Base-by-base conservation (phyloP, 2,113 vertebrate genomes). In the Hyla sarda region DNA sequence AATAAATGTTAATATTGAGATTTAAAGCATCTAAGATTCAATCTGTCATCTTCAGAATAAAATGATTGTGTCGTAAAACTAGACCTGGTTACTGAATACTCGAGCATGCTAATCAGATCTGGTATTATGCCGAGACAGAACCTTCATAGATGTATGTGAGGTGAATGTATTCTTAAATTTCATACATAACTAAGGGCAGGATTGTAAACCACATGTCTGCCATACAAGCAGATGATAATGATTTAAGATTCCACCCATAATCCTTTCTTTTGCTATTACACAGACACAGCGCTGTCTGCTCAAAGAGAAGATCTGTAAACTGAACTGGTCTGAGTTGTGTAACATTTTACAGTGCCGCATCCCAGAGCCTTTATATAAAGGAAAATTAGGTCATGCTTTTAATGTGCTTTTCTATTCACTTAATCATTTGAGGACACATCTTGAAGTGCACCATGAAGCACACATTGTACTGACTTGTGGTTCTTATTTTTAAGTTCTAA, bases 301-400 rank as follows among this genome's bases (percentile, higher is more conserved):
- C 52, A 47, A 82, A 47, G 45, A 82, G 58, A 48, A 82, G 25
- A 69, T 21, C 80, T 82, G 62, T 71, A 82, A 82, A 71, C 80
- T 82, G 25, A 69, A 82, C 45, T 50, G 41, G 4, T 71, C 41
- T 71, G 80, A 82, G 50, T 67, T 50, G 48, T 82, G 80, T 52
- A 71, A 82, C 80, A 34, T 69, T 82, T 82, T 32, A 82, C 62
- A 52, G 60, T 52, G 62, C 25, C 52, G 25, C 25, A 69, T 82
- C 80, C 41, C 60, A 50, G 80, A 82, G 14, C 41, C 80, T 82
- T 48, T 69, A 21, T 69, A 82, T 47, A 52, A 48, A 82, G 62
- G 62, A 82, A 82, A 50, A 82, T 82, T 82, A 82, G 60, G 62
- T 69, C 60, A 82, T 82, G 17, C 62, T 82, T 82, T 82, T 82